Percentiles rank a stretch among this genome's conserved stretches.
phyloP scores from a whole-genome alignment of 2,797 vertebrate species.

The Cyclura pinguis region DNA sequence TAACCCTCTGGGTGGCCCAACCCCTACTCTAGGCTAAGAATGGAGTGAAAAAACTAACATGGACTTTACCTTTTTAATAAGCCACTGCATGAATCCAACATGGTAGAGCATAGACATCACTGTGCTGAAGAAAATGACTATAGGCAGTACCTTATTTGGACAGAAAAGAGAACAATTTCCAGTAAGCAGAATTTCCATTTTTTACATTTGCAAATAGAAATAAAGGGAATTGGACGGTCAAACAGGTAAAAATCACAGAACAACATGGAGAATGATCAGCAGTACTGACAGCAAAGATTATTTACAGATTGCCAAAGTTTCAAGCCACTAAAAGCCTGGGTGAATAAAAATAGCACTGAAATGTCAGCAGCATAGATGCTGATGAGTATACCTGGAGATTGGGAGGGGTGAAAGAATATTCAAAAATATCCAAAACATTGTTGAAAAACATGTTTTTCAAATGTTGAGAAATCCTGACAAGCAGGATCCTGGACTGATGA shows the following conservation, averaged over 20 bases:
- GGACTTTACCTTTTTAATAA: constrained; percentile 85
- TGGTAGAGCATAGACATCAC: constrained; percentile 88
- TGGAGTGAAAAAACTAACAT: background rate
- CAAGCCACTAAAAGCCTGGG: background rate
- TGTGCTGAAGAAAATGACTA: constrained; percentile 88
- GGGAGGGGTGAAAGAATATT: too few relatives aligned
- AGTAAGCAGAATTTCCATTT: background rate
- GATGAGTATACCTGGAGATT: background rate
- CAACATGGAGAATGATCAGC: background rate
- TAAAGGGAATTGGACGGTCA: background rate
- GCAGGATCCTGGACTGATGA: too few relatives aligned
- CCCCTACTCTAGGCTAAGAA: background rate
- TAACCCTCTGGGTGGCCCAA: background rate
- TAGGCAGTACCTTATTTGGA: constrained; percentile 84
- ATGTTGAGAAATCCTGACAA: too few relatives aligned
- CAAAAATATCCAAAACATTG: too few relatives aligned
- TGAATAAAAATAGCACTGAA: background rate
- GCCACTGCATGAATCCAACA: constrained; percentile 88
- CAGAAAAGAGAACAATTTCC: constrained; percentile 35
- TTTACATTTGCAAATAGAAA: background rate
- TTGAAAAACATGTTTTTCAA: too few relatives aligned
- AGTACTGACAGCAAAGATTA: background rate
- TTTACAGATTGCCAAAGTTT: background rate
- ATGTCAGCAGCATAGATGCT: background rate
- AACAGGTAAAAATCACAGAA: background rate